phyloP scores from a whole-genome alignment of 2,113 vertebrate genomes.

The Psilopogon haemacephalus region DNA sequence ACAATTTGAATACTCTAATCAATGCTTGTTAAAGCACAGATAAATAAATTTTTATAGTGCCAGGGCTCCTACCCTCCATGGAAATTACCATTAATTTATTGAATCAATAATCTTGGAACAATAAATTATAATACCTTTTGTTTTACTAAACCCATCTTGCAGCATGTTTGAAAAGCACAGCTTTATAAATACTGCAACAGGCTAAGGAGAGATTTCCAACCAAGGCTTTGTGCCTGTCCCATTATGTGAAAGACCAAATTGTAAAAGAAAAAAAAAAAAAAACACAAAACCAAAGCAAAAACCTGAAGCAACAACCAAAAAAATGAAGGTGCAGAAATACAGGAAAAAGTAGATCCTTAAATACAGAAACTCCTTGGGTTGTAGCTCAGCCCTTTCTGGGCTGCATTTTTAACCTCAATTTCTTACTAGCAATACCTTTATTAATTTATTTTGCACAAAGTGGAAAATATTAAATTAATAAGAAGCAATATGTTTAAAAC shows the following conservation, averaged over 20 bases:
- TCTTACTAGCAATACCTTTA: background rate
- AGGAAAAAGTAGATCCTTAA: background rate
- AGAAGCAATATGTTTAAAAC: background rate
- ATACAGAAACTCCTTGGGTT: background rate
- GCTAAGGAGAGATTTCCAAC: constrained; percentile 35
- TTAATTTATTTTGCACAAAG: background rate
- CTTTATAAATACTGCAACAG: constrained; percentile 71
- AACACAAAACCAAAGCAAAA: background rate
- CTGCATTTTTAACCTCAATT: background rate
- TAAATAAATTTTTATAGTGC: constrained; percentile 72
- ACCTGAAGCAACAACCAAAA: background rate
- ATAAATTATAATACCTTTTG: constrained; percentile 75
- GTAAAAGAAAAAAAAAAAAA: constrained; percentile 8
- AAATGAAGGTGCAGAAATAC: background rate
- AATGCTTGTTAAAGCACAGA: constrained; percentile 66
- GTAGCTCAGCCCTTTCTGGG: background rate
- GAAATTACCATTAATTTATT: constrained; percentile 79
- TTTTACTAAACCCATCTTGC: constrained; percentile 68
- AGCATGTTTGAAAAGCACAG: constrained; percentile 52
- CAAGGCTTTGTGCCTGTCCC: constrained; percentile 48
- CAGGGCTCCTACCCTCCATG: constrained; percentile 48
- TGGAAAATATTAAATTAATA: background rate
- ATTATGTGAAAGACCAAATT: constrained; percentile 56
- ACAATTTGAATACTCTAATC: constrained; percentile 75
- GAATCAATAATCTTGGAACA: constrained; percentile 76